phyloP scores from a whole-genome alignment of 2,113 vertebrate genomes.

The Marcusenius ussheri region DNA sequence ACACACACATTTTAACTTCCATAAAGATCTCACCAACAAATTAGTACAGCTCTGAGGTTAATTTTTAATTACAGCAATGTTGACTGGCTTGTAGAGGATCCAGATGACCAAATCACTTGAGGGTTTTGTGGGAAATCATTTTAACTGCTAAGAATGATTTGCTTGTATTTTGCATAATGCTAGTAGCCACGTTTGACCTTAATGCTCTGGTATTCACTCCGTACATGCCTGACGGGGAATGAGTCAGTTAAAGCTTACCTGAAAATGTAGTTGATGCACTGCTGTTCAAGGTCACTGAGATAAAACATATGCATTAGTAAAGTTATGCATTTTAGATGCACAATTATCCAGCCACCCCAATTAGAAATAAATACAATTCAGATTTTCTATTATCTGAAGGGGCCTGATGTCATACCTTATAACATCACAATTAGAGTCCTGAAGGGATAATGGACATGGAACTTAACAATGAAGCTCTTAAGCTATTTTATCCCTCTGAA shows the following conservation, averaged over 20 bases:
- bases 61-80: neutral
- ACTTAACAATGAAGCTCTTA: neutral
- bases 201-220: neutral
- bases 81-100: neutral
- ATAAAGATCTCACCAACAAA: neutral
- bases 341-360: neutral
- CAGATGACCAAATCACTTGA: neutral
- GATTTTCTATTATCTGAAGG: neutral
- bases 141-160: neutral
- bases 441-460: neutral
- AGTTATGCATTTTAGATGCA: neutral
- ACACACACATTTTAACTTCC: neutral
- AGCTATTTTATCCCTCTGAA: neutral
- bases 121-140: neutral
- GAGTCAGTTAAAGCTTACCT: constrained; percentile 65
- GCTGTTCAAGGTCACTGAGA: constrained; percentile 82
- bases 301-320: constrained; percentile 11
- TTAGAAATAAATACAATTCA: neutral
- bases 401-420: neutral
- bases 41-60: neutral
- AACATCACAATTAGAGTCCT: neutral
- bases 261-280: constrained; percentile 88
- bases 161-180: neutral
- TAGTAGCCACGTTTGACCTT: neutral
- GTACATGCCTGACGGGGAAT: neutral